Percentiles rank a stretch among this genome's conserved stretches.
These are phyloP conservation scores for Strongylocentrotus purpuratus DNA, from an alignment of 35 echinoderm and acorn worm species.

Conservation along the genomic window DNA sequence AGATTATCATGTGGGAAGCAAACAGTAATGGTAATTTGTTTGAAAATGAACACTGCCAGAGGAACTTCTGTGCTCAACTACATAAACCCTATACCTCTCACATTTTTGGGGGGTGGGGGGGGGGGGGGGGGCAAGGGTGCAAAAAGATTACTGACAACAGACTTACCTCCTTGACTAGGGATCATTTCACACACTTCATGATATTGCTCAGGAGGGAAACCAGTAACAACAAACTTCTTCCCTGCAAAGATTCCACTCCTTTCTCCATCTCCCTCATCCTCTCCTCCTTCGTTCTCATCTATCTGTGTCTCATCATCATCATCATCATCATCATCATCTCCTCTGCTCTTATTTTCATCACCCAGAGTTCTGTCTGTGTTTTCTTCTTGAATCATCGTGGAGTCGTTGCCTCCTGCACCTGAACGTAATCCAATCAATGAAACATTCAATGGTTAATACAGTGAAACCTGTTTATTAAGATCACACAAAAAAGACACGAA, in stretches of 20 bases:
- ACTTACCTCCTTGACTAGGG: constrained; percentile 55
- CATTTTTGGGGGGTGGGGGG: no score
- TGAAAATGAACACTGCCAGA: no score
- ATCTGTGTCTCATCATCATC: constrained; percentile 47
- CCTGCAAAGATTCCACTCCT: constrained; percentile 64
- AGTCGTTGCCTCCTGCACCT: constrained; percentile 7
- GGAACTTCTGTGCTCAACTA: no score
- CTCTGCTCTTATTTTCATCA: not conserved
- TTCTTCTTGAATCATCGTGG: constrained; percentile 45
- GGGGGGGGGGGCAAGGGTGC: no score
- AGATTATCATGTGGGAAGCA: not conserved
- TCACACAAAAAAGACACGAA: no score
- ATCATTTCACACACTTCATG: constrained; percentile 63
- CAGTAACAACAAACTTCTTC: constrained; percentile 77
- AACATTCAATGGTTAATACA: no score
- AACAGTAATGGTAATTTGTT: no score
- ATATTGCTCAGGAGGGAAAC: constrained; percentile 63
- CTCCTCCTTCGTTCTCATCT: constrained; percentile 46
- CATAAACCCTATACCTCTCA: no score
- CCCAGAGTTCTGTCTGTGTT: not conserved
- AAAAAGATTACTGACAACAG: no score
- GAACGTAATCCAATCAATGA: not conserved
- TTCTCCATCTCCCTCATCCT: constrained; percentile 45
- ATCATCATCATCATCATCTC: constrained; percentile 41
- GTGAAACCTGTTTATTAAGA: no score